phyloP scores from a whole-genome alignment of 2,113 vertebrate genomes.

The Trogon surrucura region DNA sequence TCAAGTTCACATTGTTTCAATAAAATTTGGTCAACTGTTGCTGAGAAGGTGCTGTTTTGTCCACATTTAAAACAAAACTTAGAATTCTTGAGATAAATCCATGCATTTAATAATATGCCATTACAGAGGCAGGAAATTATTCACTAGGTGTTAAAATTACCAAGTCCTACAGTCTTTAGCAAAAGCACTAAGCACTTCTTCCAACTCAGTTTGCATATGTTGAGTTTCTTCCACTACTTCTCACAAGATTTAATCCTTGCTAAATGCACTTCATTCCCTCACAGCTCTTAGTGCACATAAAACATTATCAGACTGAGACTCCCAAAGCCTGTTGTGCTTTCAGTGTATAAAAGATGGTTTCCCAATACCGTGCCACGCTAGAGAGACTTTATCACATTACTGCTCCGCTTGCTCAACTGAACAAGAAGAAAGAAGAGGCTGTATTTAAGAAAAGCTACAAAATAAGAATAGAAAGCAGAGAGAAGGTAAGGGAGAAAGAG shows the following conservation, averaged over 20 bases:
- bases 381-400: not conserved
- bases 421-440: not conserved
- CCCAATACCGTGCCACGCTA: not conserved
- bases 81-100: not conserved
- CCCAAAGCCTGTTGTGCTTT: not conserved
- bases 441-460: not conserved
- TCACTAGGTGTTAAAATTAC: not conserved
- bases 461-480: not conserved
- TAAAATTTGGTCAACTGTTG: not conserved
- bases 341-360: not conserved
- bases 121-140: not conserved
- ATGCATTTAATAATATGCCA: not conserved
- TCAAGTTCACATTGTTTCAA: not conserved
- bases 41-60: not conserved
- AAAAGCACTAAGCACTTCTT: not conserved
- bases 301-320: not conserved
- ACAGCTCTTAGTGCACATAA: not conserved
- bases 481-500: not conserved
- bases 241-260: not conserved
- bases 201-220: not conserved
- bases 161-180: not conserved
- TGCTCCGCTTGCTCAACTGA: not conserved
- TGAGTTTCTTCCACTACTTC: not conserved
- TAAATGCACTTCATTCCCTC: not conserved
- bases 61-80: not conserved